Evolutionary conservation across 2,888 invertebrate genomes (phyloP).

Genomic region (Melanostoma mellinum): DNA sequence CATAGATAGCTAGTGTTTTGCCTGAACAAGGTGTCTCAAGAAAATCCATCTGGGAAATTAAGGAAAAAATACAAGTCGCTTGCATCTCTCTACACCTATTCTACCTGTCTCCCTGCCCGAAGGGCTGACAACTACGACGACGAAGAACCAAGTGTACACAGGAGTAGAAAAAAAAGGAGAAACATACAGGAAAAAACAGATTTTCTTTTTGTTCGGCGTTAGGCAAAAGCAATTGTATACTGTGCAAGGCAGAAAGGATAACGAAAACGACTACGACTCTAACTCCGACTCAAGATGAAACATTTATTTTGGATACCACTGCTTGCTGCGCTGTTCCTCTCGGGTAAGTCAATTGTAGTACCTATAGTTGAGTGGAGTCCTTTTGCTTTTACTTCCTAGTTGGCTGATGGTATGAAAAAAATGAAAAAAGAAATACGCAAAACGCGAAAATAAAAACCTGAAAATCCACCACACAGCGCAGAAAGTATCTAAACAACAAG

Average conservation of each 20-base stretch:
- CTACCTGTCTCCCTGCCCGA: slow-evolving; percentile 45
- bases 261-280: slow-evolving; percentile 48
- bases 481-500: slow-evolving; percentile 48
- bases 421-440: neutral
- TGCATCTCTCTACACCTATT: slow-evolving; percentile 27
- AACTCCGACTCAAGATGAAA: slow-evolving; percentile 46
- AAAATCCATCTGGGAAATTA: slow-evolving; percentile 33
- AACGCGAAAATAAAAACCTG: neutral
- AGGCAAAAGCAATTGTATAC: neutral
- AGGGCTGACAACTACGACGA: slow-evolving; percentile 27
- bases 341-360: slow-evolving; percentile 50
- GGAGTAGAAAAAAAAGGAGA: slow-evolving; percentile 1
- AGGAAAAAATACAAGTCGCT: slow-evolving; percentile 20
- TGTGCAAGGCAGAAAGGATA: slow-evolving; percentile 11
- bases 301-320: slow-evolving; percentile 67
- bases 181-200: slow-evolving; percentile 21
- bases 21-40: slow-evolving; percentile 35
- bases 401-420: neutral
- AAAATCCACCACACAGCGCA: slow-evolving; percentile 50
- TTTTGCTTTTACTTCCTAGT: slow-evolving; percentile 1
- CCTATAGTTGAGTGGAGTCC: neutral
- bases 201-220: slow-evolving; percentile 34
- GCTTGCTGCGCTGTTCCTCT: slow-evolving; percentile 58
- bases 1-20: slow-evolving; percentile 36
- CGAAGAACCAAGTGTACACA: neutral